Evolutionary conservation across 2,888 invertebrate species (phyloP).

Genomic region (Yponomeuta malinellus): DNA sequence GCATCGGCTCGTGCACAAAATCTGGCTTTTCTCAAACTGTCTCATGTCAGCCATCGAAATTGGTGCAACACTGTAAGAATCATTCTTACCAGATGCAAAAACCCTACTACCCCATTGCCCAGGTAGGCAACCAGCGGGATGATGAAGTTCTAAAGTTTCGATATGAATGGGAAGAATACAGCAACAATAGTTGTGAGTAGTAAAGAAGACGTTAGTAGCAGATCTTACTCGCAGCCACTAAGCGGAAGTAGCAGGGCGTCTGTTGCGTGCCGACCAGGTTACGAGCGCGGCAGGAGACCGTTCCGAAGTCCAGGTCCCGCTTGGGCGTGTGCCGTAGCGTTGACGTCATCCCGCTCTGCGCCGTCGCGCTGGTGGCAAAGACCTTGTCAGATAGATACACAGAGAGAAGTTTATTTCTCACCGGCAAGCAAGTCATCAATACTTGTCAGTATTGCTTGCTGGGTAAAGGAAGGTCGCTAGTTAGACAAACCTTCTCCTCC

Average conservation of each 20-base stretch:
- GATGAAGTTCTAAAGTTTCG: too few species aligned
- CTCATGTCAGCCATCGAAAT: too few species aligned
- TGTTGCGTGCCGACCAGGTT: conserved; percentile 89
- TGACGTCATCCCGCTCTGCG: conserved; percentile 78
- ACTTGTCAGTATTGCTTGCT: neutral
- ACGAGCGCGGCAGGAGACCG: conserved; percentile 86
- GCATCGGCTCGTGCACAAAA: too few species aligned
- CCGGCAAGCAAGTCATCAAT: neutral
- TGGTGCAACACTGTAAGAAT: too few species aligned
- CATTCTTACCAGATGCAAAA: too few species aligned
- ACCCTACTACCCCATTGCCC: too few species aligned
- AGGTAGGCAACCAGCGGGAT: too few species aligned
- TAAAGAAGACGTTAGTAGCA: neutral
- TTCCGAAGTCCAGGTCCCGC: conserved; percentile 90
- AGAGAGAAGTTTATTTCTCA: too few species aligned
- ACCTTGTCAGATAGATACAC: neutral
- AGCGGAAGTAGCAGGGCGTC: conserved; percentile 87
- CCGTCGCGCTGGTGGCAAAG: conserved; percentile 51
- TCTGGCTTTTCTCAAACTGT: too few species aligned
- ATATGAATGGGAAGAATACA: too few species aligned
- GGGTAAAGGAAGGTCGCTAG: too few species aligned
- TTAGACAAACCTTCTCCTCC: neutral
- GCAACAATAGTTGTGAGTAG: too few species aligned
- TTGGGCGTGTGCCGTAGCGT: conserved; percentile 88
- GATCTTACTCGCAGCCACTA: conserved; percentile 86